Evolutionary conservation across 1,140 invertebrate genomes (phyloP), one percentile per base, ranked within the genome.

Genomic region (Drosophila sturtevanti): DNA sequence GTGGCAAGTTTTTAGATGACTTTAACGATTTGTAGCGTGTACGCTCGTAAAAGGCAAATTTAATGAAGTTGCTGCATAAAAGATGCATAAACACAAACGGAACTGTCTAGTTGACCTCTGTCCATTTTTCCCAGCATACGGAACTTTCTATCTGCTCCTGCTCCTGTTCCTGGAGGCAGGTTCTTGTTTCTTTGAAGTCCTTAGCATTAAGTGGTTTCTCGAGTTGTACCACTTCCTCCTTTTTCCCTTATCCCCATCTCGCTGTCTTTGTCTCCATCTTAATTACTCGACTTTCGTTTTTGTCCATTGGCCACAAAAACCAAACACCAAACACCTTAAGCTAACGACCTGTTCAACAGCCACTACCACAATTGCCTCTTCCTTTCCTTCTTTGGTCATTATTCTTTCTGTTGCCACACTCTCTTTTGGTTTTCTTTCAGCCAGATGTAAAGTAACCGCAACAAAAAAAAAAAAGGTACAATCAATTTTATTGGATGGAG

Each of bases 11-110:
- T 76, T 87, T 54, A 72, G 74, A 66, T 72, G 55, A 66, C 78
- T 87, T 86, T 87, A 87, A 75, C 68, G 81, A 78, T 79, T 79
- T 85, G 62, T 54, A 48, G 41, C 41, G 41, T 48, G 41, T 66
- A 73, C 61, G 63, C 65, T 66, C 82, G 69, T 86, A 82, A 87
- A 86, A 86, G 67, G 63, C 55, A 72, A 87, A 81, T 86, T 86
- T 87, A 79, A 86, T 82, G 79, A 86, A 86, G 82, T 86, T 87
- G 79, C 82, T 72, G 64, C 77, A 81, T 81, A 65, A 86, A 85
- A 86, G 59, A 41, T 77, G 81, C 77, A 80, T 72, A 72, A 65
- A 55, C 73, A 60, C 73, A 66, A 64, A 61, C 74, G 54, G 59
- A 77, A 61, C 70, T 54, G 54, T 58, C 16, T 75, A 34, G 58